phyloP scores from a whole-genome alignment of 2,888 invertebrate genomes.

The Nezara viridula region DNA sequence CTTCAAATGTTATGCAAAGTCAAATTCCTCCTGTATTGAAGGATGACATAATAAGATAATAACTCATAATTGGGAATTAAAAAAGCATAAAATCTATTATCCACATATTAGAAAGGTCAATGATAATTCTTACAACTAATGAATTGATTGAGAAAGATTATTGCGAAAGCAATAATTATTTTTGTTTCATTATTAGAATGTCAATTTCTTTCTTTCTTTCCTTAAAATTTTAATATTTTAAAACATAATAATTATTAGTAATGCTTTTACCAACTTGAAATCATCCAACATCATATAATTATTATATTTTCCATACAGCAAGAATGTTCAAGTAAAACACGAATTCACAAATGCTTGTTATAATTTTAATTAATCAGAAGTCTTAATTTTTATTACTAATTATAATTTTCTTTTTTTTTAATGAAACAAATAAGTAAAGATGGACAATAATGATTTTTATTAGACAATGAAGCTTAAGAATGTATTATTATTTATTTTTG shows the following conservation, averaged over 20 bases:
- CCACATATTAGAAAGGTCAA: neutral
- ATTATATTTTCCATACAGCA: neutral
- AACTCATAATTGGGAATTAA: neutral
- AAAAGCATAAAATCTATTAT: neutral
- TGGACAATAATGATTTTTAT: conserved; percentile 47
- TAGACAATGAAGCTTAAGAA: conserved; percentile 42
- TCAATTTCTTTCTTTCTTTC: neutral
- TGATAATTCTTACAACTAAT: neutral
- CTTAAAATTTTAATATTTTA: neutral
- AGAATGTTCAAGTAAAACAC: neutral
- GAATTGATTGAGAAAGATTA: neutral
- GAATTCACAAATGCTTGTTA: neutral
- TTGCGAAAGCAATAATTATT: too few relatives aligned
- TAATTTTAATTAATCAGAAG: neutral
- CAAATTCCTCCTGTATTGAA: too few relatives aligned
- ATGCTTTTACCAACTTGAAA: neutral
- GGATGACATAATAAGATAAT: neutral
- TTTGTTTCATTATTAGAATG: too few relatives aligned
- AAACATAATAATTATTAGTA: neutral
- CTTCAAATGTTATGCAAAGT: too few relatives aligned
- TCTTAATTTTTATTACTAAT: neutral
- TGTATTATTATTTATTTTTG: conserved; percentile 52
- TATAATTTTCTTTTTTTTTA: neutral
- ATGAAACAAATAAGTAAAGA: conserved; percentile 25
- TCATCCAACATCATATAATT: neutral